Conservation (phyloP, 2,113 vertebrate genomes). For the Rhegmatorhina hoffmannsi region DNA sequence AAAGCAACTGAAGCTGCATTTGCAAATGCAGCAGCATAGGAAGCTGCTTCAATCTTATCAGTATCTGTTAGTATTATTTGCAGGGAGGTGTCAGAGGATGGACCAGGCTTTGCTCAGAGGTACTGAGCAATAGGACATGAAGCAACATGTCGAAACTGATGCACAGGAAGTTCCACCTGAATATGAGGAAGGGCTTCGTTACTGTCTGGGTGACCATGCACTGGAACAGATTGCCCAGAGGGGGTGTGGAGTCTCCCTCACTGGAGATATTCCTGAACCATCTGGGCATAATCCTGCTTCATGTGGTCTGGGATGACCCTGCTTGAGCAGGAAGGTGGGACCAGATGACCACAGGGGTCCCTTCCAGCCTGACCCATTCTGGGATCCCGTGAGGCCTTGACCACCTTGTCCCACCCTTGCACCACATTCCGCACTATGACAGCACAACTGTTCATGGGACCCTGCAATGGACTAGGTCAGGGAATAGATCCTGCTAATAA, state of each 20-base stretch:
- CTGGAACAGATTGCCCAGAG: neutral
- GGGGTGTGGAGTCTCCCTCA: neutral
- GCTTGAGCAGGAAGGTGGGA: neutral
- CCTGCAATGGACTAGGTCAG: neutral
- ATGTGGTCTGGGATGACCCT: neutral
- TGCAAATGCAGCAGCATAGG: neutral
- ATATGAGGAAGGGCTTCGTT: neutral
- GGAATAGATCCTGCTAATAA: constrained; percentile 2
- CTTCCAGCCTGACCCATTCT: neutral
- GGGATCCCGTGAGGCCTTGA: neutral
- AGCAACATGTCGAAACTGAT: neutral
- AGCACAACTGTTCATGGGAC: neutral
- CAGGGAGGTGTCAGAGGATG: neutral
- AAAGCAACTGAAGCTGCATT: neutral
- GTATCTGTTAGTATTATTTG: neutral
- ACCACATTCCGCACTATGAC: neutral
- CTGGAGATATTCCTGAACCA: neutral
- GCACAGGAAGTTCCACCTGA: neutral
- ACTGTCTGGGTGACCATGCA: accelerated
- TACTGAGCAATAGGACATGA: neutral
- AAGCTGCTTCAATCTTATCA: neutral
- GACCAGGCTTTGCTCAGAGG: neutral
- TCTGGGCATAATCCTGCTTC: neutral
- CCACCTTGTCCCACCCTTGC: neutral
- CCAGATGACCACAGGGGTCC: neutral